Evolutionary conservation across 92 coral and sea anemone genomes (phyloP).

Genomic region (Phymanthus crucifer): DNA sequence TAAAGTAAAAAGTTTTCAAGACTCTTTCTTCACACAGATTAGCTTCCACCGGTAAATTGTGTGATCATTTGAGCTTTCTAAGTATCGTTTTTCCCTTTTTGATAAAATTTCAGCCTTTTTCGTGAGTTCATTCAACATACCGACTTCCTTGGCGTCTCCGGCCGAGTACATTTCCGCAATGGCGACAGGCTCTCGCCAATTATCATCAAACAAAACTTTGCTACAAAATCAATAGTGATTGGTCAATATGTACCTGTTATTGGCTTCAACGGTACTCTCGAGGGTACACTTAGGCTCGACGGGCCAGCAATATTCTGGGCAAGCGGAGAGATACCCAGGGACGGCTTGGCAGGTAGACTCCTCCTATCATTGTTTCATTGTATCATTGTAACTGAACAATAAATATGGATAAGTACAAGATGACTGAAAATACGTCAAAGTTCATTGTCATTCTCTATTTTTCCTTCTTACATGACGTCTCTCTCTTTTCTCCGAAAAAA

Average conservation of each 20-base stretch:
- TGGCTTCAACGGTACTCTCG: slow-evolving; percentile 2
- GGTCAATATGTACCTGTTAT: slow-evolving; percentile 56
- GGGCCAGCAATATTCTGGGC: slow-evolving; percentile 63
- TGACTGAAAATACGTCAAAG: no score
- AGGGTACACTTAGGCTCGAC: slow-evolving; percentile 49
- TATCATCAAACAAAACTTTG: slow-evolving; percentile 67
- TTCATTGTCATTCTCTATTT: no score
- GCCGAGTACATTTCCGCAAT: slow-evolving; percentile 75
- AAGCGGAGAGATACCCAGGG: slow-evolving; percentile 54
- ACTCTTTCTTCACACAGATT: no score
- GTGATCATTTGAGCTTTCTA: background rate
- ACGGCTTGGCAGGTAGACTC: slow-evolving; percentile 49
- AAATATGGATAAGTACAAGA: no score
- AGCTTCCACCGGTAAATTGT: no score
- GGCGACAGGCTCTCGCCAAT: slow-evolving; percentile 73
- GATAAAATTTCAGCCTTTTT: slow-evolving; percentile 39
- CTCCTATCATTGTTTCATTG: background rate
- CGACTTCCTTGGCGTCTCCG: slow-evolving; percentile 74
- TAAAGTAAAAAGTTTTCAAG: no score
- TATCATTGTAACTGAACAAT: no score
- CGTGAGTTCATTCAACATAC: slow-evolving; percentile 54
- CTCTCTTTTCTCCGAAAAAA: no score
- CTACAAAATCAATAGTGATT: slow-evolving; percentile 47
- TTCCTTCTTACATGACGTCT: no score
- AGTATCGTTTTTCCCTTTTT: background rate